phyloP scores from a whole-genome alignment of 2,888 invertebrate species.

The Julus scandinavius region DNA sequence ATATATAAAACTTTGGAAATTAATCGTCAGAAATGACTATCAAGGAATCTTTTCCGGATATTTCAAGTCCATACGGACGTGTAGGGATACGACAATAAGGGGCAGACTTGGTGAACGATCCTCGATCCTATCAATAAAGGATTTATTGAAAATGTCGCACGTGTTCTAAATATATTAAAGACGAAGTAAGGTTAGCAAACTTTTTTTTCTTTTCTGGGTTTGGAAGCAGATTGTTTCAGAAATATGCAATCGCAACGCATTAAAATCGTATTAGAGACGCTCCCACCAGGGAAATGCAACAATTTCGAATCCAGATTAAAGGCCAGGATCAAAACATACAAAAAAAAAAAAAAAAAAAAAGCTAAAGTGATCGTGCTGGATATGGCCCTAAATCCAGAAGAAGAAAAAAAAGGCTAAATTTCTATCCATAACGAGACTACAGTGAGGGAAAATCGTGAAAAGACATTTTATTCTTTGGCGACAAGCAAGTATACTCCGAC shows the following conservation, averaged over 20 bases:
- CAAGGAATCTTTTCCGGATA: no score
- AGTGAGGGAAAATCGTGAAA: no score
- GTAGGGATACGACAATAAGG: no score
- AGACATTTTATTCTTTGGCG: no score
- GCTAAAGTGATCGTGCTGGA: neutral
- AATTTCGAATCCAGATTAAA: neutral
- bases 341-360: neutral
- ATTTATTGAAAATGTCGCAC: conserved; percentile 33
- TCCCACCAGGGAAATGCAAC: neutral
- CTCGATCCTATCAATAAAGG: neutral
- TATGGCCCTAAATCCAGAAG: neutral
- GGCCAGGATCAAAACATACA: neutral
- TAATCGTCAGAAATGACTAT: no score
- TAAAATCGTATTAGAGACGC: neutral
- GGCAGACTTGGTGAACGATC: neutral
- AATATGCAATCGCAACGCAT: neutral
- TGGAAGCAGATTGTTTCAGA: conserved; percentile 27
- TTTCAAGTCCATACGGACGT: neutral
- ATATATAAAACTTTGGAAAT: no score
- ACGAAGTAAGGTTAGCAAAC: neutral
- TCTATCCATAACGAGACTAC: no score
- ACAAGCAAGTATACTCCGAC: no score
- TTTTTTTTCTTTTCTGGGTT: neutral
- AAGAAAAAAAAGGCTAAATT: neutral
- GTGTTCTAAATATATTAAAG: conserved; percentile 20